Evolutionary conservation across 2,888 invertebrate genomes (phyloP).

Genomic region (Venusia cambrica): DNA sequence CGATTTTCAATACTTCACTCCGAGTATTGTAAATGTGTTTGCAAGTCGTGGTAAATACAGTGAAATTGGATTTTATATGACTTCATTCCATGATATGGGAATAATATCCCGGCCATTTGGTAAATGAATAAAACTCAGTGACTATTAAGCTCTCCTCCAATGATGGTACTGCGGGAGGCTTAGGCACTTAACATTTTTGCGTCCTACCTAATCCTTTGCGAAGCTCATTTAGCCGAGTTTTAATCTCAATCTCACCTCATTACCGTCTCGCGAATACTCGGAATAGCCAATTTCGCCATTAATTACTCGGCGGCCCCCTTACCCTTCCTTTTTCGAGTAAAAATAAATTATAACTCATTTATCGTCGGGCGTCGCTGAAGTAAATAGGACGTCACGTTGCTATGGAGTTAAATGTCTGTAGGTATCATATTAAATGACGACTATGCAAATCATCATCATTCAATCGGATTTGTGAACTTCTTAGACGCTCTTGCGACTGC

Average conservation of each 20-base stretch:
- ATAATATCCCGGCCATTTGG: too few species aligned
- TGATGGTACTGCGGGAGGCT: too few species aligned
- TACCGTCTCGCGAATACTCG: conserved; percentile 74
- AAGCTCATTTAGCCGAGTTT: conserved; percentile 72
- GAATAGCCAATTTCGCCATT: conserved; percentile 79
- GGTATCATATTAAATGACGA: too few species aligned
- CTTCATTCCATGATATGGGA: too few species aligned
- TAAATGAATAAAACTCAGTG: conserved; percentile 28
- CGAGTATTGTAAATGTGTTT: too few species aligned
- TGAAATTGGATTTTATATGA: too few species aligned
- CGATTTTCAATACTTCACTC: too few species aligned
- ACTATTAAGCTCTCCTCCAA: conserved; percentile 50
- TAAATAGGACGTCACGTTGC: conserved; percentile 35
- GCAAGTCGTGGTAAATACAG: too few species aligned
- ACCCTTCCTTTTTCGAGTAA: conserved; percentile 76
- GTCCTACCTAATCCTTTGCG: conserved; percentile 65
- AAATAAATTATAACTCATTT: conserved; percentile 81
- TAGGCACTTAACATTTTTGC: conserved; percentile 48
- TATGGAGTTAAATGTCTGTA: too few species aligned
- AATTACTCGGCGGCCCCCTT: conserved; percentile 67
- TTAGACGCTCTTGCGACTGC: too few species aligned
- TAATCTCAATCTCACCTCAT: conserved; percentile 80
- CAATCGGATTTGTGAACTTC: too few species aligned
- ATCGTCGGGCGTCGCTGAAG: conserved; percentile 45
- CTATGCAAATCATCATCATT: too few species aligned